Evolutionary conservation across 1,140 invertebrate species (phyloP), one percentile per base, ranked within the genome.

Genomic region (Pseudomyrmex flavicornis): DNA sequence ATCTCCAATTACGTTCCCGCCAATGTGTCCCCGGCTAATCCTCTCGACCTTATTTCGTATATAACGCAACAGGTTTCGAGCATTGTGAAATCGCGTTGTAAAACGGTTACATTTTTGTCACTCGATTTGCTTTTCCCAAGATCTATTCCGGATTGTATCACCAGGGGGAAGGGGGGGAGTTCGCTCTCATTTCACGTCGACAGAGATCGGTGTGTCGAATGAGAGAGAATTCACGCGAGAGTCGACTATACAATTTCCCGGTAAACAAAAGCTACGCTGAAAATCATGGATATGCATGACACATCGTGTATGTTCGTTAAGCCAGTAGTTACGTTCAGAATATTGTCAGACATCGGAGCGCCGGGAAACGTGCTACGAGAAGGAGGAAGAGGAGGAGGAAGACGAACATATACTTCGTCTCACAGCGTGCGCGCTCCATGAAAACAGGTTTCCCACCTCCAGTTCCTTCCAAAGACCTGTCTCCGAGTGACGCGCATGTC

Each of bases 61-160:
- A 80, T 72, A 80, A 80, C 76, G 76, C 66, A 80, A 80, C 76
- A 80, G 76, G 76, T 80, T 50, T 35, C 54, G 54, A 59, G 65
- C 12, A 9, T 13, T 7, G n/a, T 50, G 61, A 17, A 17, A 61
- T 12, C 46, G 15, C 17, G 4, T 61, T 80, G 50, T 20, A 59
- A 80, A 56, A 35, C 35, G 10, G 76, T 12, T 70, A 59, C 59
- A 59, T 80, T 80, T 79, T 80, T 61, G 0, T 35, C 20, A 17
- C 48, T 72, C 17, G n/a, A 72, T 80, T 72, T 61, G 35, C 2
- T 17, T 26, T 26, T 26, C 26, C 26, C 3, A 72, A 15, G 9
- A 2, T 12, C 54, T 20, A 15, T 5, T 26, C 3, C 26, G 26
- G 3, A 2, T 26, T 35, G 5, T 35, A 35, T 35, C 35, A 35